These are phyloP conservation scores for Burhinus oedicnemus DNA, from an alignment of 2,113 vertebrate genomes.

Conservation along the genomic window DNA sequence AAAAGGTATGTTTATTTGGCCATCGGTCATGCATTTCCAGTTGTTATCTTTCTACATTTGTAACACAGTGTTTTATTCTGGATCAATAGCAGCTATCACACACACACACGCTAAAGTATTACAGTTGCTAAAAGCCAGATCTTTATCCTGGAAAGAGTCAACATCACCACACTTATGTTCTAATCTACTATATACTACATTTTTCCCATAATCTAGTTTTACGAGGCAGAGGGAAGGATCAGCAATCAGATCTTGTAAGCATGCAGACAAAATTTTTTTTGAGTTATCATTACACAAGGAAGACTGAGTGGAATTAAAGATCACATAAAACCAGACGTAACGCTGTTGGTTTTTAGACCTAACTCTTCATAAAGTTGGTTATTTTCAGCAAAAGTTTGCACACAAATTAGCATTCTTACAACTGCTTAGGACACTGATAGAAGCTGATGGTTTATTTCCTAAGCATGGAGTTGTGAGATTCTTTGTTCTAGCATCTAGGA, in stretches of 20 bases:
- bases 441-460: background rate
- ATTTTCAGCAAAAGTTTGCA: background rate
- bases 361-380: background rate
- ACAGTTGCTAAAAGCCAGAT: background rate
- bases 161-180: background rate
- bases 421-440: background rate
- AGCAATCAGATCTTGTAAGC: background rate
- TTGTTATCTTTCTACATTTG: background rate
- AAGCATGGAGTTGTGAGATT: background rate
- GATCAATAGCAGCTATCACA: background rate
- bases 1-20: background rate
- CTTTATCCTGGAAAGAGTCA: background rate
- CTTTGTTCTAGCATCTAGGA: background rate
- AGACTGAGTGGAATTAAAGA: background rate
- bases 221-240: background rate
- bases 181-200: background rate
- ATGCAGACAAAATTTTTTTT: background rate
- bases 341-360: background rate
- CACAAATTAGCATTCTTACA: background rate
- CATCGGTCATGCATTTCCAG: background rate
- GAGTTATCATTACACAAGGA: background rate
- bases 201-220: background rate
- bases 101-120: background rate
- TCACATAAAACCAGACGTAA: background rate
- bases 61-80: background rate